Base-by-base conservation (phyloP, 2,888 invertebrate species). In the Apamea anceps region DNA sequence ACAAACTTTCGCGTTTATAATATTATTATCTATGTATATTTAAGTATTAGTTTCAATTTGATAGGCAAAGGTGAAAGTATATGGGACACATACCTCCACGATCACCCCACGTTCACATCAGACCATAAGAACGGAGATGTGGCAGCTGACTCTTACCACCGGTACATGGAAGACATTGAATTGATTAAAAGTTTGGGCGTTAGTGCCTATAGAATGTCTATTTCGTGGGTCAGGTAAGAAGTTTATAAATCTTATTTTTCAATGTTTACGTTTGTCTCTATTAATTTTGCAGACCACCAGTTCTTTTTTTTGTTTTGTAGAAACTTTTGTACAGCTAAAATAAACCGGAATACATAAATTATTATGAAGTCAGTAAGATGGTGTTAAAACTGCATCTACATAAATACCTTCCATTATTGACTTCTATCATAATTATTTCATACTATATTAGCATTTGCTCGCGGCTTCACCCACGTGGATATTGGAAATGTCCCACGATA, bases 101-200 rank as follows among this genome's bases (percentile, higher is more conserved):
- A 94, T 5, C 92, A 97, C 82, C 97, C 97, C 0, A 95, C 97
- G 21, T 95, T 94, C 73, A 97, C 98, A 0, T 84, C 87, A 0
- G 97, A 98, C 81, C 89, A 93, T 4, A 96, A 96, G 0, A 98
- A 97, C 75, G 98, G 97, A 0, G 98, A 98, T 87, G 93, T 98
- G 0, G 98, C 98, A 1, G 97, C 98, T 65, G 98, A 98, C 91
- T 98, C 98, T 8, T 98, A 98, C 91, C 97, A 98, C 92, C 97
- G 97, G 88, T 98, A 97, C 89, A 97, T 95, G 86, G 96, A 97
- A 54, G 98, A 98, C 88, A 97, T 98, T 0, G 93, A 96, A 85
- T 96, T 98, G 94, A 91, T 98, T 1, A 95, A 96, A 83, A 96
- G 97, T 57, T 80, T 80, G 25, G 72, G 79, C 28, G 79, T 79